Evolutionary conservation across 2,113 vertebrate genomes (phyloP).

Genomic region (Hypomesus transpacificus): DNA sequence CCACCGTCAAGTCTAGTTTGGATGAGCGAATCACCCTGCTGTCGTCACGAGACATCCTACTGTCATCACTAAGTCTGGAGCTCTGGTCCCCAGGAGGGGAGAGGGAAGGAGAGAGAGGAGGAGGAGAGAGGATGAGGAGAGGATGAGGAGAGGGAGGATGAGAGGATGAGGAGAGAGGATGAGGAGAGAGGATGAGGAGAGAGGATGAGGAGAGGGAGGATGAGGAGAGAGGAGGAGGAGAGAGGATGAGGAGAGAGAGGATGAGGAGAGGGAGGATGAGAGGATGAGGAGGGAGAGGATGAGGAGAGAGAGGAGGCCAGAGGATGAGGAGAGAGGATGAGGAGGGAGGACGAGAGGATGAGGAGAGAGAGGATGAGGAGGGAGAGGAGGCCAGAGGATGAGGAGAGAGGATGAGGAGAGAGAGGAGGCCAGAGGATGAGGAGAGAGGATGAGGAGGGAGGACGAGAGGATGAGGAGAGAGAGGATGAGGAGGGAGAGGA

Average conservation of each 20-base stretch:
- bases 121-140: no score
- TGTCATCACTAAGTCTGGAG: conserved; percentile 64
- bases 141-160: no score
- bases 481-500: not conserved
- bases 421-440: not conserved
- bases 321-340: no score
- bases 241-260: not conserved
- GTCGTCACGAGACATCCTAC: conserved; percentile 52
- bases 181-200: no score
- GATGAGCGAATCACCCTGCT: conserved; percentile 50
- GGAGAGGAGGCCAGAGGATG: no score
- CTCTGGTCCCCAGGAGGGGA: conserved; percentile 38
- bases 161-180: no score
- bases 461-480: not conserved
- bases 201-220: no score
- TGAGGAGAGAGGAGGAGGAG: not conserved
- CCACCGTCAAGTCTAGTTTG: conserved; percentile 46
- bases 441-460: not conserved
- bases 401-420: no score
- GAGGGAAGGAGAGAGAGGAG: not conserved
- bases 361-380: no score
- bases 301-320: no score
- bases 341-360: no score
- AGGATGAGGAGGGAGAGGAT: not conserved
- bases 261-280: not conserved